These are phyloP conservation scores for Megaceryle maxima DNA, from an alignment of 2,113 vertebrate genomes.

Conservation along the genomic window DNA sequence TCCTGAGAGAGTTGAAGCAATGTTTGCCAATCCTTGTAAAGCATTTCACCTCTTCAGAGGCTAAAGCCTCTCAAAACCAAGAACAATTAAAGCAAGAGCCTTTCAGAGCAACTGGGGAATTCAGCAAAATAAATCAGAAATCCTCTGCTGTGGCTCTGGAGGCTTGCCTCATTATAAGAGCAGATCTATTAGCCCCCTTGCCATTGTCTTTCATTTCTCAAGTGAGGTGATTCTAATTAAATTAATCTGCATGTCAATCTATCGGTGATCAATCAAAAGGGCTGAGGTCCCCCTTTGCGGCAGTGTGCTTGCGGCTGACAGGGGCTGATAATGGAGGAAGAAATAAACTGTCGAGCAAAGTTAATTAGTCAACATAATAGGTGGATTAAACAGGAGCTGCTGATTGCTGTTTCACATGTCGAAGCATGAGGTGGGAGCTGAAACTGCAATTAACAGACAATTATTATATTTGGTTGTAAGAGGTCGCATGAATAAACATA, in stretches of 20 bases:
- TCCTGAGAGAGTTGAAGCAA: constrained; percentile 61
- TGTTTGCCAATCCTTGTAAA: constrained; percentile 78
- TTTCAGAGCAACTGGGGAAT: constrained; percentile 78
- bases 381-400: constrained; percentile 84
- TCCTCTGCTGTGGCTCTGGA: constrained; percentile 76
- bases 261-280: constrained; percentile 88
- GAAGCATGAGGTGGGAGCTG: constrained; percentile 78
- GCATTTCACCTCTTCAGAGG: constrained; percentile 79
- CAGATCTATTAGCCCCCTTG: constrained; percentile 85
- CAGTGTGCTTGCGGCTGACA: constrained; percentile 81
- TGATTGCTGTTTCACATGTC: constrained; percentile 82
- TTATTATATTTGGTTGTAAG: constrained; percentile 89
- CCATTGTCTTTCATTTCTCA: constrained; percentile 88
- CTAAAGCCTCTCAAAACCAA: constrained; percentile 81
- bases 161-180: constrained; percentile 81
- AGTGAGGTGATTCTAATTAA: constrained; percentile 91
- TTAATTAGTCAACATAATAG: constrained; percentile 92
- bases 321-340: constrained; percentile 87
- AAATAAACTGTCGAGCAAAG: constrained; percentile 85
- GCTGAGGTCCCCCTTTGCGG: constrained; percentile 75
- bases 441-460: constrained; percentile 86
- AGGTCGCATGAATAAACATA: constrained; percentile 84
- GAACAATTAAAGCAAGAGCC: constrained; percentile 84
- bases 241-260: constrained; percentile 92
- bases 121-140: constrained; percentile 84